These are phyloP conservation scores for Vidua chalybeata DNA, from an alignment of 2,113 vertebrate genomes.

Conservation along the genomic window DNA sequence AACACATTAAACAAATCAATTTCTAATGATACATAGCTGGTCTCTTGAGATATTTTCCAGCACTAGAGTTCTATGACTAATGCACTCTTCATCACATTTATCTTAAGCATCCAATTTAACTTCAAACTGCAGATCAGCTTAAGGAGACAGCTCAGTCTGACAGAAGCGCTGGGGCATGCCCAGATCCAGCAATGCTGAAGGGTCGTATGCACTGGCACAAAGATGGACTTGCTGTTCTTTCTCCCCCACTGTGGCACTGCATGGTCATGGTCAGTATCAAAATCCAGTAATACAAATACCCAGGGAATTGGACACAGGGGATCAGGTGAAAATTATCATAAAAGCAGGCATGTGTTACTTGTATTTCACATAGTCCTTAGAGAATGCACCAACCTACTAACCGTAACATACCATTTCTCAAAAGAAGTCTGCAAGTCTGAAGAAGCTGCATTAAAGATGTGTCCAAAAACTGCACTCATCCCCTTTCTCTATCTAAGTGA, in stretches of 20 bases:
- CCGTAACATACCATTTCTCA: not conserved
- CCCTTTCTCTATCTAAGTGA: not conserved
- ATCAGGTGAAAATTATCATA: not conserved
- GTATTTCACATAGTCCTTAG: not conserved
- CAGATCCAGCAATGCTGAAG: not conserved
- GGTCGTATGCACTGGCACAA: not conserved
- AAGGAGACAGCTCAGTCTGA: not conserved
- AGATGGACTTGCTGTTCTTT: not conserved
- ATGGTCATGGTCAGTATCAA: not conserved
- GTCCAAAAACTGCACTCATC: not conserved
- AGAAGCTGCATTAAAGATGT: not conserved
- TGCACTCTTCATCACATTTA: not conserved
- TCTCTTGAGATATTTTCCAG: not conserved
- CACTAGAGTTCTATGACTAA: not conserved
- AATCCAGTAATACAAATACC: not conserved
- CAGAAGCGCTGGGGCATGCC: not conserved
- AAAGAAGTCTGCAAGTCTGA: not conserved
- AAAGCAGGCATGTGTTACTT: not conserved
- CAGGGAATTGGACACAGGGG: not conserved
- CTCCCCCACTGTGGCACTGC: not conserved
- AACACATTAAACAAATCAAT: not conserved
- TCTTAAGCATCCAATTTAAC: not conserved
- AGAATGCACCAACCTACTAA: not conserved
- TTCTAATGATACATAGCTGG: not conserved
- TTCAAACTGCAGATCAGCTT: not conserved